Conservation (phyloP, 53 echinoderm and acorn worm genomes). For the Glandiceps talaboti region DNA sequence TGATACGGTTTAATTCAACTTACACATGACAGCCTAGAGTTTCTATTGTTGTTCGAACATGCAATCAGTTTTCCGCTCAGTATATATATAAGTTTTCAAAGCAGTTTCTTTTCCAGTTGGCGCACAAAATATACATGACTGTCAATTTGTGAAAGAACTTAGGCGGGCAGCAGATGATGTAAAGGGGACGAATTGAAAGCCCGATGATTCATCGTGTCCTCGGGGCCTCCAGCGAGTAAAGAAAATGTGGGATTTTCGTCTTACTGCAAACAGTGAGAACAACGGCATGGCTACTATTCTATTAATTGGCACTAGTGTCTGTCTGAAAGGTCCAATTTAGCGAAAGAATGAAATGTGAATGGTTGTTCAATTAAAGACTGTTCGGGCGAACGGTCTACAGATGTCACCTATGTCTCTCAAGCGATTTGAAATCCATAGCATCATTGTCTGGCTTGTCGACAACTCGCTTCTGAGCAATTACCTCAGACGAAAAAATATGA, state of each 20-base stretch:
- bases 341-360: background rate
- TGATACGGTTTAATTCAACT: too few species aligned
- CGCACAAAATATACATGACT: too few species aligned
- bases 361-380: background rate
- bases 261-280: too few species aligned
- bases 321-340: background rate
- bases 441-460: background rate
- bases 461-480: background rate
- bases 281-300: background rate
- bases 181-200: background rate
- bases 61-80: too few species aligned
- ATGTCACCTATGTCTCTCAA: background rate
- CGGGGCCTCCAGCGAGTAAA: background rate
- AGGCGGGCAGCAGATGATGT: too few species aligned
- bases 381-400: background rate
- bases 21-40: too few species aligned
- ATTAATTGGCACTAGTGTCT: background rate
- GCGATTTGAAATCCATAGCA: background rate
- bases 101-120: too few species aligned
- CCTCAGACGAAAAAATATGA: background rate
- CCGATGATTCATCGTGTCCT: background rate
- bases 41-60: too few species aligned
- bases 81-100: too few species aligned
- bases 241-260: background rate
- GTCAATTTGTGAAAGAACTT: too few species aligned